A percentile compares a stretch with the other conserved stretches of the same genome.
Conservation (phyloP, 2,797 vertebrate genomes). For the Sebastes matsubarae region DNA sequence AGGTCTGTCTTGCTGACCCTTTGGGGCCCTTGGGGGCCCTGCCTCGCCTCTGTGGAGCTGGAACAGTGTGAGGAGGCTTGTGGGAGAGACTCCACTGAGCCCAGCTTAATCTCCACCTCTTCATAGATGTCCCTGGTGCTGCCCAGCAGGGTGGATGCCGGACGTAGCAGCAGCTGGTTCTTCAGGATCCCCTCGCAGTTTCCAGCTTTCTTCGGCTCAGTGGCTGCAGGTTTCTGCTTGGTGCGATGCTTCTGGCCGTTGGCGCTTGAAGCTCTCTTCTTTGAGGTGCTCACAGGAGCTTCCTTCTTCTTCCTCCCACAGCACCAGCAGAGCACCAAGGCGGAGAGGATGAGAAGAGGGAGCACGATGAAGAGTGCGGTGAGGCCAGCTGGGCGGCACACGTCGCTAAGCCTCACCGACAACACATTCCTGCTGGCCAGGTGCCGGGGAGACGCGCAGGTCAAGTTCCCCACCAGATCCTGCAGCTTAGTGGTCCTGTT, state of each 20-base stretch:
- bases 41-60: constrained; percentile 53
- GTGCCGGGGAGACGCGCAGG: constrained; percentile 78
- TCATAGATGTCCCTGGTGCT: constrained; percentile 88
- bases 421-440: constrained; percentile 64
- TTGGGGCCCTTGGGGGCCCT: constrained; percentile 57
- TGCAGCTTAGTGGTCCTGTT: constrained; percentile 58
- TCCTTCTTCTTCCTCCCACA: constrained; percentile 81
- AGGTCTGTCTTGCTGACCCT: constrained; percentile 74
- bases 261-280: constrained; percentile 59
- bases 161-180: constrained; percentile 82
- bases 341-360: constrained; percentile 80
- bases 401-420: constrained; percentile 69
- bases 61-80: constrained; percentile 33
- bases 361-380: constrained; percentile 88
- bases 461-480: constrained; percentile 71
- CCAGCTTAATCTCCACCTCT: constrained; percentile 87
- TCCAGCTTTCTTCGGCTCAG: constrained; percentile 22
- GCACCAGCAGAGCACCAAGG: constrained; percentile 85
- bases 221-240: constrained; percentile 32
- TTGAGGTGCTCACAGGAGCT: constrained; percentile 38
- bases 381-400: constrained; percentile 81
- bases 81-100: constrained; percentile 78
- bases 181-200: constrained; percentile 69
- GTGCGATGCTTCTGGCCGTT: constrained; percentile 72
- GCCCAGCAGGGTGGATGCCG: constrained; percentile 73